Evolutionary conservation across 2,888 invertebrate species (phyloP).

Genomic region (Nymphalis c-album): DNA sequence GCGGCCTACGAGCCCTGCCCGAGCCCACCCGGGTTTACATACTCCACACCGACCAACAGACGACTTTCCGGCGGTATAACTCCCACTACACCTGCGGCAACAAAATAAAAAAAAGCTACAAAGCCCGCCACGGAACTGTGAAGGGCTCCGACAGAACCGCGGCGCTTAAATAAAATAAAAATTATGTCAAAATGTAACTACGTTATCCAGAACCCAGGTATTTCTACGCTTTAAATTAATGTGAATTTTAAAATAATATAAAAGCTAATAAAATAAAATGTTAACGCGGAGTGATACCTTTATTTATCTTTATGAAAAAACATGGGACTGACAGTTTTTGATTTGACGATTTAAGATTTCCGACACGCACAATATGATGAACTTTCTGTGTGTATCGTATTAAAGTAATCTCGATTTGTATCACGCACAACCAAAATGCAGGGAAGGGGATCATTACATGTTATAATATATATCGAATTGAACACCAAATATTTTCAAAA

Average conservation of each 20-base stretch:
- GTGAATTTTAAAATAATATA: conserved; percentile 20
- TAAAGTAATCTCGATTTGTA: conserved; percentile 57
- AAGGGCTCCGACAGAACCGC: conserved; percentile 62
- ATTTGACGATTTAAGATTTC: conserved; percentile 68
- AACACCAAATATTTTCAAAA: conserved; percentile 65
- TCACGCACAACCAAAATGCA: conserved; percentile 71
- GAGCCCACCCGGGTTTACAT: conserved; percentile 78
- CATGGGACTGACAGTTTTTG: conserved; percentile 75
- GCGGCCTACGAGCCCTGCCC: conserved; percentile 75
- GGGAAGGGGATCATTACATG: conserved; percentile 60
- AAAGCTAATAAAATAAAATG: conserved; percentile 14
- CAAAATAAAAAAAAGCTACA: conserved; percentile 78
- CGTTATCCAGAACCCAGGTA: conserved; percentile 54
- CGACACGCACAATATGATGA: conserved; percentile 68
- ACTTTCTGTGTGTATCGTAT: conserved; percentile 59
- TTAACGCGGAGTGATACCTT: conserved; percentile 18
- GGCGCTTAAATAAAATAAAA: conserved; percentile 60
- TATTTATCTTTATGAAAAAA: conserved; percentile 63
- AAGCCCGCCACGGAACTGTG: conserved; percentile 68
- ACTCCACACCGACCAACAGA: conserved; percentile 84
- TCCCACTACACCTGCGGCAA: conserved; percentile 84
- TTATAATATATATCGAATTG: conserved; percentile 60
- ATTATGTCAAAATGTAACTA: conserved; percentile 47
- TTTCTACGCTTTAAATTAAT: conserved; percentile 35
- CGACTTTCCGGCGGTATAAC: conserved; percentile 83